Base-by-base conservation (phyloP, 2,113 vertebrate genomes). In the Sisor rabdophorus region DNA sequence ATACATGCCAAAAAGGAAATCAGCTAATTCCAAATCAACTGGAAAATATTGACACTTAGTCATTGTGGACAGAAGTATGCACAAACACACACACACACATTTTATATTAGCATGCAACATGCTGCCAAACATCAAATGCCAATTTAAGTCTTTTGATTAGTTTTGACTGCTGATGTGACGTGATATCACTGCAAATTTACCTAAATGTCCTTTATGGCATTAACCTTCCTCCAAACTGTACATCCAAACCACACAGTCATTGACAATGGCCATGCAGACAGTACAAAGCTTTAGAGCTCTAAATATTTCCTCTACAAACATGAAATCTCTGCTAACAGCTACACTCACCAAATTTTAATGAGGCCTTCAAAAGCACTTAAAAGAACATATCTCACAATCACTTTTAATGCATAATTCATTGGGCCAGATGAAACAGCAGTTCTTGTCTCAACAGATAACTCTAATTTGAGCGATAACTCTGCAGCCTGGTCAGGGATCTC, bases 91-190 rank as follows among this genome's bases (percentile, higher is more conserved):
- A 47, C 48, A 55, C 20, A 76, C 52, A 68, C 22, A 44, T 28
- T 22, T 44, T 44, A n/a, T 44, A 76, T 82, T 82, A 61, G 54
- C 47, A 79, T 76, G 73, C 73, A 79, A 22, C 48, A 63, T 71
- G 30, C 77, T 73, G 68, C 73, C 78, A 63, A 79, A 82, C 70
- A 79, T 82, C 63, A 79, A 82, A 77, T 79, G 69, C 20, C 78
- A 73, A 77, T 79, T 77, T 79, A 59, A 82, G 61, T 63, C 77
- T 76, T 79, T 79, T 82, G 77, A 82, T 79, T 82, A 44, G 50
- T 82, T 79, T 79, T 76, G 61, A 65, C 80, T 75, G 76, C 48
- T 76, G 60, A 79, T 56, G 36, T 76, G 44, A 79, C 77, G 73
- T 79, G 80, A 67, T 11, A 76, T 63, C 54, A 82, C 60, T 76